Conservation (phyloP, 2,113 vertebrate species). For the Dunckerocampus dactyliophorus region DNA sequence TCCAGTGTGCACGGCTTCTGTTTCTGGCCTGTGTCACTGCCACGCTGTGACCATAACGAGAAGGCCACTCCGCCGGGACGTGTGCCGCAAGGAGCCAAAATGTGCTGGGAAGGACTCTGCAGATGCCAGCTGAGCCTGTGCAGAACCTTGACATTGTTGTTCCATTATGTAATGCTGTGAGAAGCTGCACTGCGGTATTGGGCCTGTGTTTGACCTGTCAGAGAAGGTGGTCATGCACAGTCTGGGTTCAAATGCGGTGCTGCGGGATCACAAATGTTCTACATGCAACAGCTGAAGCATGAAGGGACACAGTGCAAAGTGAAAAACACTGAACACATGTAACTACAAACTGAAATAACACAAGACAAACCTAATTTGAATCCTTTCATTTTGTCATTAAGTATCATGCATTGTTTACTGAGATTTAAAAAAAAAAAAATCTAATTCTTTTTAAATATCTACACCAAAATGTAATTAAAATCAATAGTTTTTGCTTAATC, state of each 20-base stretch:
- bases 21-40: conserved; percentile 11
- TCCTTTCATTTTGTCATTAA: too few relatives aligned
- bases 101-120: not conserved
- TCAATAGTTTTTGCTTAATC: too few relatives aligned
- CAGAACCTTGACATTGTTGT: conserved; percentile 7
- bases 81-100: not conserved
- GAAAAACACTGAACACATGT: not conserved
- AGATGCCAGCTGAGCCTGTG: not conserved
- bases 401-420: too few relatives aligned
- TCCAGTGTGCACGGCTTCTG: conserved; percentile 2
- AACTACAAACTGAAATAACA: too few relatives aligned
- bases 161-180: conserved; percentile 2
- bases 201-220: not conserved
- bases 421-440: too few relatives aligned
- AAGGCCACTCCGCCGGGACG: not conserved
- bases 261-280: conserved; percentile 5
- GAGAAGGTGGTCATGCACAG: too few relatives aligned
- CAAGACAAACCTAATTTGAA: too few relatives aligned
- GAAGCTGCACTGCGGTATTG: not conserved
- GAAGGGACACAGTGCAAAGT: conserved; percentile 2
- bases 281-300: conserved; percentile 11
- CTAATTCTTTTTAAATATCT: too few relatives aligned
- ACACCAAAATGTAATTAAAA: too few relatives aligned
- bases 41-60: not conserved
- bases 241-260: conserved; percentile 43